Conservation (phyloP, 2,797 vertebrate species). For the Erpetoichthys calabaricus region DNA sequence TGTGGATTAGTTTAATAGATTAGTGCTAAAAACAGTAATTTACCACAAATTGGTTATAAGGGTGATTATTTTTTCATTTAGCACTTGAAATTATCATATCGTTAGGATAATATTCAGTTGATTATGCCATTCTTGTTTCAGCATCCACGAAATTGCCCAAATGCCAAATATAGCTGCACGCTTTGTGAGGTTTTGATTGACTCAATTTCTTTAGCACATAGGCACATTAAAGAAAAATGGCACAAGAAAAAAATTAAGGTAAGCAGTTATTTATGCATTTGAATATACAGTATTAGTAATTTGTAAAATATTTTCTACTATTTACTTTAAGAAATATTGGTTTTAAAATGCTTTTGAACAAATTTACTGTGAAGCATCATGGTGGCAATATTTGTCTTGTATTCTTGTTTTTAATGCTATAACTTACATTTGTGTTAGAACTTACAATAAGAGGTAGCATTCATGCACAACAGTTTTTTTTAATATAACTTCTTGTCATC, state of each 20-base stretch:
- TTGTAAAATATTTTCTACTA: constrained; percentile 1
- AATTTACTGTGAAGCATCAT: constrained; percentile 13
- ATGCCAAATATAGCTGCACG: constrained; percentile 62
- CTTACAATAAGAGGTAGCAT: no score
- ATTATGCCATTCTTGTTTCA: constrained; percentile 23
- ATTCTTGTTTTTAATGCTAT: constrained; percentile 9
- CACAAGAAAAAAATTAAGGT: constrained; percentile 78
- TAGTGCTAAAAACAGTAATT: no score
- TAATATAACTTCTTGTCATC: no score
- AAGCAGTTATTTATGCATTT: constrained; percentile 18
- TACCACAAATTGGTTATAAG: no score
- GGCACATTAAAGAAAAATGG: constrained; percentile 76
- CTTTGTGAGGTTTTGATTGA: constrained; percentile 74
- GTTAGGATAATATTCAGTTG: no score
- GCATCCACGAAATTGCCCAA: constrained; percentile 60
- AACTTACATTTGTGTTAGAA: no score
- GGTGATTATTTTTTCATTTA: no score
- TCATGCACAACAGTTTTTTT: no score
- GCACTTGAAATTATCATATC: no score
- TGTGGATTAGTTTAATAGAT: no score
- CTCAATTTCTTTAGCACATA: constrained; percentile 64
- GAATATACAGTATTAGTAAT: constrained; percentile 5
- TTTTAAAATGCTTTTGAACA: background rate
- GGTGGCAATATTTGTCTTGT: constrained; percentile 12
- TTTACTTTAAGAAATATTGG: constrained; percentile 2